Percentiles rank a stretch among this genome's conserved stretches.
Conservation (phyloP, 2,113 vertebrate species). For the Apteryx owenii region DNA sequence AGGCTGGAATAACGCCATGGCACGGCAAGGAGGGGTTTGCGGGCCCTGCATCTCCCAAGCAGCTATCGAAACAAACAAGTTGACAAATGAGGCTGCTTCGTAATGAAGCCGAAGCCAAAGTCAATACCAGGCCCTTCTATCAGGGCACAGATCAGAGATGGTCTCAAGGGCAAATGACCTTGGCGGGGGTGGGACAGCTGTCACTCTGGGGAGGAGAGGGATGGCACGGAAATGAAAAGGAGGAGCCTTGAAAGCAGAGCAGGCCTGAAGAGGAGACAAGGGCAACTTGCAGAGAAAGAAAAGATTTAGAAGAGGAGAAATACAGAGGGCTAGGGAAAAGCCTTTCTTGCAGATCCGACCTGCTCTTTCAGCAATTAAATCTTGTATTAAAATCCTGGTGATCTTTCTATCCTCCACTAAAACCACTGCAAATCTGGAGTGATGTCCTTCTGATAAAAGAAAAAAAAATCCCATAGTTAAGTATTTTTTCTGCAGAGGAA, state of each 20-base stretch:
- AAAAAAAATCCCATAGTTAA: neutral
- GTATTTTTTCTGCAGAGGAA: neutral
- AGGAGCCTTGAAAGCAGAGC: neutral
- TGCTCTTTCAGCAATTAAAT: neutral
- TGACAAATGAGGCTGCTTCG: constrained; percentile 69
- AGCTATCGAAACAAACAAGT: constrained; percentile 52
- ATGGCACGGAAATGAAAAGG: neutral
- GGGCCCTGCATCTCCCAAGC: neutral
- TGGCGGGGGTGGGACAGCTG: constrained; percentile 54
- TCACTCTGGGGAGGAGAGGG: neutral
- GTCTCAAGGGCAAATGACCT: constrained; percentile 42
- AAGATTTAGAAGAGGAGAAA: neutral
- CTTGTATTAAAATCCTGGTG: neutral
- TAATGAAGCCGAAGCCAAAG: constrained; percentile 58
- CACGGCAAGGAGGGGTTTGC: neutral
- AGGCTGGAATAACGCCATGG: neutral
- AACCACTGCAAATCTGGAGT: neutral
- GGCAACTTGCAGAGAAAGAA: neutral
- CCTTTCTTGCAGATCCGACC: neutral
- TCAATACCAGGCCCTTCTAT: constrained; percentile 63
- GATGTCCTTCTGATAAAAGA: neutral
- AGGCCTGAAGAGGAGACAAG: neutral
- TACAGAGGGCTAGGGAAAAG: neutral
- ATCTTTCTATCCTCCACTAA: neutral
- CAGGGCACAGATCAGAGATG: constrained; percentile 53